Conservation (phyloP, 2,888 invertebrate genomes). For the Timandra comae region DNA sequence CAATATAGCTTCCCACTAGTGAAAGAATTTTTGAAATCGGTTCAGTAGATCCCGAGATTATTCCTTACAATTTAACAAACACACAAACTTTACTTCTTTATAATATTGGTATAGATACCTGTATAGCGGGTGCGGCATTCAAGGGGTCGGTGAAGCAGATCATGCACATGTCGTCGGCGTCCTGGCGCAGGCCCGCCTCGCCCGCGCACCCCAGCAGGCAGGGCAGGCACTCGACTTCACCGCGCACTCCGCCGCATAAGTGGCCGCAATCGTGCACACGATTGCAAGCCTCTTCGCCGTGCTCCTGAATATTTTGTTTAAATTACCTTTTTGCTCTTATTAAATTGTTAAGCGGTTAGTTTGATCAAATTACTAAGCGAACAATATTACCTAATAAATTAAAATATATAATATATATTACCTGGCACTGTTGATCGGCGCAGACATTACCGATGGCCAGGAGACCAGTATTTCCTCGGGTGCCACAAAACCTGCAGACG, state of each 20-base stretch:
- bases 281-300: constrained; percentile 87
- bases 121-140: constrained; percentile 95
- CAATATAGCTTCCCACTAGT: no score
- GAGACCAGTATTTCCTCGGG: constrained; percentile 87
- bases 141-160: constrained; percentile 98
- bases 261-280: constrained; percentile 92
- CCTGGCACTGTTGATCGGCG: constrained; percentile 95
- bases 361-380: neutral
- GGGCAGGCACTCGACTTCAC: constrained; percentile 90
- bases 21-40: no score
- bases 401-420: no score
- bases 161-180: constrained; percentile 99
- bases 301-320: constrained; percentile 80
- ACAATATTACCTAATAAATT: neutral
- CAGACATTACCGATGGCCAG: constrained; percentile 96
- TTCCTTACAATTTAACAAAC: no score
- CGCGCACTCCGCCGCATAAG: constrained; percentile 93
- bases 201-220: constrained; percentile 91
- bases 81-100: no score
- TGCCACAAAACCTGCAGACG: constrained; percentile 93
- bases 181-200: constrained; percentile 90
- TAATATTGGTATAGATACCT: no score
- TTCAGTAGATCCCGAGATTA: no score
- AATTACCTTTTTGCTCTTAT: no score
- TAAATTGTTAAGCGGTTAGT: constrained; percentile 15